Conservation (phyloP, 2,888 invertebrate species). For the Drosophila glabriapex region DNA sequence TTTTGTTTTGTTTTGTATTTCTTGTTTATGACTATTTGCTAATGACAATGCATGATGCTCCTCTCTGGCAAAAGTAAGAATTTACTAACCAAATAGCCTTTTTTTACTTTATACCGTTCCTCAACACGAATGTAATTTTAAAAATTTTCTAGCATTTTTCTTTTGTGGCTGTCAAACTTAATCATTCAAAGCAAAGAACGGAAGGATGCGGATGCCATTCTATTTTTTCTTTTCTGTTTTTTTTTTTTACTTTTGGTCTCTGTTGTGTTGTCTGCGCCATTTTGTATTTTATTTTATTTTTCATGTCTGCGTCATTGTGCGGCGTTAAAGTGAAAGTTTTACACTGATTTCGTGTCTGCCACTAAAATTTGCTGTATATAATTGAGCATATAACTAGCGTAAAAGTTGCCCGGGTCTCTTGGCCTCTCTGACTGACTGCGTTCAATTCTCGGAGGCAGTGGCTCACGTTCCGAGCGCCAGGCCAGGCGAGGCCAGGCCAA, state of each 20-base stretch:
- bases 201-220: conserved; percentile 60
- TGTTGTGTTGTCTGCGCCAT: conserved; percentile 52
- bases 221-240: conserved; percentile 5
- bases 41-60: conserved; percentile 45
- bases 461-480: conserved; percentile 15
- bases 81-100: conserved; percentile 18
- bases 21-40: conserved; percentile 51
- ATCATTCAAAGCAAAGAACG: conserved; percentile 55
- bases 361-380: conserved; percentile 50
- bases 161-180: conserved; percentile 28
- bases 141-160: conserved; percentile 1
- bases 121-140: conserved; percentile 14
- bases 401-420: conserved; percentile 15
- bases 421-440: conserved; percentile 9
- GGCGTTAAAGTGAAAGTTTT: conserved; percentile 68
- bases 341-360: conserved; percentile 28
- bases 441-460: conserved; percentile 1
- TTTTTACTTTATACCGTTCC: conserved; percentile 8
- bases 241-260: conserved; percentile 13
- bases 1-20: conserved; percentile 20
- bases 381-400: conserved; percentile 61
- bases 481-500: conserved; percentile 16
- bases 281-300: conserved; percentile 27
- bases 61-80: conserved; percentile 15
- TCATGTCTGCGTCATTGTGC: conserved; percentile 60